phyloP scores from a whole-genome alignment of 1,140 invertebrate genomes.

The Odontomachus brunneus region DNA sequence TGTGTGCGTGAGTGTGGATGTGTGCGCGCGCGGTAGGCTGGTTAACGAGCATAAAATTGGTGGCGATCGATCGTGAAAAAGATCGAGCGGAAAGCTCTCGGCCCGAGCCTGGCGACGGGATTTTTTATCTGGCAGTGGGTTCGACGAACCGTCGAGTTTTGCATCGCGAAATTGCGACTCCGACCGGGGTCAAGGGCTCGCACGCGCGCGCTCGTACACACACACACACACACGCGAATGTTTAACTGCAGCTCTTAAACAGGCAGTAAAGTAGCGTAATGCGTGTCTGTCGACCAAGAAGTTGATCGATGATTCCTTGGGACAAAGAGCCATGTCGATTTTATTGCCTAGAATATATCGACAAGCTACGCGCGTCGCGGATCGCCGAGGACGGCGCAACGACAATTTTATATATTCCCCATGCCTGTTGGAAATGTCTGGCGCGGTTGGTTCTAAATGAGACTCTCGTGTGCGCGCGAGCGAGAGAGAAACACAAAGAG shows the following conservation, averaged over 20 bases:
- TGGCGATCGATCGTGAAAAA: constrained; percentile 61
- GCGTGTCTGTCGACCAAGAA: constrained; percentile 41
- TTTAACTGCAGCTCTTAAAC: constrained; percentile 68
- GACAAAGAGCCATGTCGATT: constrained; percentile 71
- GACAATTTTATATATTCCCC: constrained; percentile 59
- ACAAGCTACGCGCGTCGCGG: constrained; percentile 13
- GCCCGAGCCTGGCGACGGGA: constrained; percentile 17
- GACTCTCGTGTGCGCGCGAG: background rate
- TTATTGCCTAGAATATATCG: constrained; percentile 61
- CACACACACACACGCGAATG: background rate
- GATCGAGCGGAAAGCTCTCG: constrained; percentile 49
- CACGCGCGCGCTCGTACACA: constrained; percentile 58
- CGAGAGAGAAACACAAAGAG: background rate
- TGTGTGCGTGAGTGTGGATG: background rate
- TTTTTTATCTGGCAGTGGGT: constrained; percentile 41
- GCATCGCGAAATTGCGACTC: constrained; percentile 60
- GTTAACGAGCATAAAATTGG: constrained; percentile 69
- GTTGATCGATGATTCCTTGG: constrained; percentile 72
- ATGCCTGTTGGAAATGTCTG: constrained; percentile 33
- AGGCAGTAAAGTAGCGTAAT: constrained; percentile 66
- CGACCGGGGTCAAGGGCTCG: constrained; percentile 3
- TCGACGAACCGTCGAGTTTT: constrained; percentile 47
- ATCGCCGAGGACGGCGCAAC: background rate
- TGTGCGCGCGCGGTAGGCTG: constrained; percentile 2
- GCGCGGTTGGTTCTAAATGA: constrained; percentile 25